Evolutionary conservation across 2,888 invertebrate genomes (phyloP).

Genomic region (Acleris holmiana): DNA sequence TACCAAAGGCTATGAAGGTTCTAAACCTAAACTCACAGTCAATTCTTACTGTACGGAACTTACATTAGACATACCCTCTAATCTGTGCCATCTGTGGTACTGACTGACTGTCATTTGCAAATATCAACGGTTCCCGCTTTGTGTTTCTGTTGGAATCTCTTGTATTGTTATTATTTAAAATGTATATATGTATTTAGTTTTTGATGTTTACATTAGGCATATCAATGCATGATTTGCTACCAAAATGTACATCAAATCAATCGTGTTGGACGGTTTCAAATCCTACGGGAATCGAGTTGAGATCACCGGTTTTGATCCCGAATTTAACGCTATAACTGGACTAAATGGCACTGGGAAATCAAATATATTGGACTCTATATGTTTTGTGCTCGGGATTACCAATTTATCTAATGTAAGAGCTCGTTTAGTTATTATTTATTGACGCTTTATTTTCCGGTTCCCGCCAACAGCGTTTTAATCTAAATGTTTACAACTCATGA

Average conservation of each 20-base stretch:
- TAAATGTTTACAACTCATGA: too few species aligned
- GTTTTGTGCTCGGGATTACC: constrained; percentile 97
- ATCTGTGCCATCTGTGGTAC: too few species aligned
- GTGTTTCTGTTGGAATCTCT: constrained; percentile 27
- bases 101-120: constrained; percentile 36
- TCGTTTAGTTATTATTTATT: constrained; percentile 1
- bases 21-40: too few species aligned
- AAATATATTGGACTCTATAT: constrained; percentile 98
- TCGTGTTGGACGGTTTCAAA: constrained; percentile 98
- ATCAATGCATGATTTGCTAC: constrained; percentile 33
- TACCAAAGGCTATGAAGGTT: too few species aligned
- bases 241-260: constrained; percentile 95
- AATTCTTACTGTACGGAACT: too few species aligned
- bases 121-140: constrained; percentile 52
- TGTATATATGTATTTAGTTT: background rate
- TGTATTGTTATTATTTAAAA: constrained; percentile 18
- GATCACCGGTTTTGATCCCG: constrained; percentile 95
- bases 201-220: background rate
- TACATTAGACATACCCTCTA: too few species aligned
- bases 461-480: constrained; percentile 6
- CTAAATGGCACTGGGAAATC: constrained; percentile 99
- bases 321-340: constrained; percentile 99
- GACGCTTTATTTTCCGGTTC: background rate
- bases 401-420: constrained; percentile 94
- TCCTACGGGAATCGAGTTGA: constrained; percentile 97